Base-by-base conservation (phyloP, 2,797 vertebrate genomes). In the Falco columbarius region DNA sequence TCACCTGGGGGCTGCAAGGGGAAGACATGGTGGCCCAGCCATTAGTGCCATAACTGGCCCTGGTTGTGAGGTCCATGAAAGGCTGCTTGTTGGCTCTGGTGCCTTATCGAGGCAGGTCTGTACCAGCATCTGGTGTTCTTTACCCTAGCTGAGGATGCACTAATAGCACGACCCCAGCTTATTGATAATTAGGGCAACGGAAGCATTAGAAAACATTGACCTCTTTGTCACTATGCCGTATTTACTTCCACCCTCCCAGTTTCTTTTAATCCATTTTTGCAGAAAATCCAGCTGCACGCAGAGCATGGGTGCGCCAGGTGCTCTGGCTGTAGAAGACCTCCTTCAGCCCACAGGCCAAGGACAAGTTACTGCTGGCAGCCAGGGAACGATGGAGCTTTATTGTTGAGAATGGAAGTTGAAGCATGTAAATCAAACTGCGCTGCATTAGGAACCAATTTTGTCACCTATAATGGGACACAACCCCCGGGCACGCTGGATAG, bases 351-450 rank as follows among this genome's bases (percentile, higher is more conserved):
- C 10, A 46, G 34, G 36, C 18, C 21, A 52, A 81, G 26, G 42
- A 11, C 7, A 42, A 14, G 18, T 47, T 46, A 58, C 22, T 6
- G 2, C 42, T 51, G 38, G 19, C 38, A 89, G 14, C 23, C 42
- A 70, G 34, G 20, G n/a, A 74, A 52, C 30, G 23, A 42, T 5
- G 2, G 9, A 21, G 21, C 20, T 80, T 76, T 36, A 9, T 4
- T 32, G 23, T 5, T 1, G 0, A 32, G 19, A 6, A 0, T 46
- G 17, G 59, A 75, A 85, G 51, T 0, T 36, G 65, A 17, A 38
- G 30, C 21, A 4, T 4, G 5, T 27, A 55, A 89, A 65, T 52
- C 46, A 89, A 74, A 34, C 12, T 2, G 9, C 83, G 23, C 9
- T 85, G 34, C 6, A 0, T 56, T 29, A n/a, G 27, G 13, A 70